These are phyloP conservation scores for Pachliopta kotzebuea DNA, from an alignment of 2,888 invertebrate species.

Conservation along the genomic window DNA sequence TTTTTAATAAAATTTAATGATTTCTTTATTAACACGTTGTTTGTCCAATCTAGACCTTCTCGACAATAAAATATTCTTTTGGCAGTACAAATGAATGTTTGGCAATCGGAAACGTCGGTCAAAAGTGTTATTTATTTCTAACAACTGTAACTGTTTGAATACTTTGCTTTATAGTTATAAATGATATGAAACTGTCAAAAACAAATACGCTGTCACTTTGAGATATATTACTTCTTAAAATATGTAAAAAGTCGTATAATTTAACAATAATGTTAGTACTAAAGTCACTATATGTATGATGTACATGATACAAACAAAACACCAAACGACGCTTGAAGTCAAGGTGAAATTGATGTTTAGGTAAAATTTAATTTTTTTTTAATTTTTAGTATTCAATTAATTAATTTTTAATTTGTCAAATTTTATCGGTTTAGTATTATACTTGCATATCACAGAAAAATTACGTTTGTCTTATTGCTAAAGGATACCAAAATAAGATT, in stretches of 20 bases:
- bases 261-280: not conserved
- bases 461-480: no score
- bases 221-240: not conserved
- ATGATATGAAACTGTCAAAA: constrained; percentile 6
- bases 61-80: not conserved
- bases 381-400: no score
- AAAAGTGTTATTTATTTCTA: constrained; percentile 3
- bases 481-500: no score
- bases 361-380: not conserved
- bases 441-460: no score
- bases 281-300: no score
- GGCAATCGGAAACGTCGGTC: not conserved
- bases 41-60: not conserved
- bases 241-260: no score
- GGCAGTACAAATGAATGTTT: not conserved
- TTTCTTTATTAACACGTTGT: no score
- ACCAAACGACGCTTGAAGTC: not conserved
- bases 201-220: constrained; percentile 12
- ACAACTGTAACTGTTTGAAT: constrained; percentile 16
- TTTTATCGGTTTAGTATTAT: no score
- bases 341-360: not conserved
- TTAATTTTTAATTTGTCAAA: no score
- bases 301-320: not conserved
- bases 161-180: not conserved
- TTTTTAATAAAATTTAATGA: no score